Base-by-base conservation (phyloP, 2,113 vertebrate genomes). In the Stegastes partitus region DNA sequence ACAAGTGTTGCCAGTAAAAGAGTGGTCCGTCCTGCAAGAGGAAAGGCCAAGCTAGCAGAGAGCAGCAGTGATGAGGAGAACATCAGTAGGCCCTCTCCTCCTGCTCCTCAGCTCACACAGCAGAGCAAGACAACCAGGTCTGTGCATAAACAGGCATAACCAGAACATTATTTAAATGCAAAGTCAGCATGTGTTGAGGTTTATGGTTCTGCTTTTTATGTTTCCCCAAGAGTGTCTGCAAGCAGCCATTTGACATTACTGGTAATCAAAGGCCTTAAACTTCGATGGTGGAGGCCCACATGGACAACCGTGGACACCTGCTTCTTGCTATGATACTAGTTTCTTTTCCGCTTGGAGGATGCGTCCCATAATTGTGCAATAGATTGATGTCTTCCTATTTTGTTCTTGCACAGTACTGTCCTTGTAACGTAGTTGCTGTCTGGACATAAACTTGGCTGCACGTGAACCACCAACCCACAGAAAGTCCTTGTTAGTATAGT, bases 31-130 rank as follows among this genome's bases (percentile, higher is more conserved):
- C 55, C 54, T 10, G 80, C 64, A 3, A 83, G 79, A 61, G 76
- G 2, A 44, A 86, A 64, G 23, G 68, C 73, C 14, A 11, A 51
- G 21, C 0, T 1, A 0, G n/a, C 3, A 1, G 55, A 80, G 42
- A 82, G 12, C 9, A 82, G 39, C 67, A 11, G 0, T 28, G 19
- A 69, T 28, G 83, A 83, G 44, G 82, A 78, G 51, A 75, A 72
- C 55, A 64, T 77, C 55, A 16, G 18, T 37, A 22, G 10, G 4
- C 50, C 76, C 1, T 28, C 23, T 22, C 34, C 47, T 47, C 31
- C 42, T 0, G 0, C 5, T 50, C 75, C 23, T 81, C 63, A 34
- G 19, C 42, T 28, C 0, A 1, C 23, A 65, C 68, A 59, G 25
- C 67, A 28, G 26, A 68, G 18, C 44, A 82, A 57, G 19, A 15